Evolutionary conservation across 2,888 invertebrate species (phyloP).

Genomic region (Electrophaes corylata): DNA sequence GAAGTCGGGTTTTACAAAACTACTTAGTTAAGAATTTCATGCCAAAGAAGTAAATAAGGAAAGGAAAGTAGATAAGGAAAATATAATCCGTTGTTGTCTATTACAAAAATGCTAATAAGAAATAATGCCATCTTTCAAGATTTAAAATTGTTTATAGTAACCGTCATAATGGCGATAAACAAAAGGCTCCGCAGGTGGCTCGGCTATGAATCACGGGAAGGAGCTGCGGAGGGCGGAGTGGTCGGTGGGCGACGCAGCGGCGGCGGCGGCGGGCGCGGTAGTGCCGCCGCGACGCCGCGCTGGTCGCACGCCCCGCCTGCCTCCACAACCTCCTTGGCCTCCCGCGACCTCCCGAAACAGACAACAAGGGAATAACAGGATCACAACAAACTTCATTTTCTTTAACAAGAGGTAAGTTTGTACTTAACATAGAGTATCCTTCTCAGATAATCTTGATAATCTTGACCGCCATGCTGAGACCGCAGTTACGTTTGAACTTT

Average conservation of each 20-base stretch:
- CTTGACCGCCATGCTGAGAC: conserved; percentile 4
- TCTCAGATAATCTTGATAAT: conserved; percentile 16
- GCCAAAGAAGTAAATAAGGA: too few species aligned
- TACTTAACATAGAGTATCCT: conserved; percentile 13
- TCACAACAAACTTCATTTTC: conserved; percentile 39
- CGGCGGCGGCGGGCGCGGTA: conserved; percentile 67
- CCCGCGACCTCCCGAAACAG: conserved; percentile 36
- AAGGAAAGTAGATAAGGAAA: neutral
- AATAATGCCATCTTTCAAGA: conserved; percentile 23
- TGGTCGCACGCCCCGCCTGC: conserved; percentile 68
- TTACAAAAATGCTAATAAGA: neutral
- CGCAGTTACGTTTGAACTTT: conserved; percentile 25
- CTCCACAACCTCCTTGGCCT: conserved; percentile 47
- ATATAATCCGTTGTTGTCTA: neutral
- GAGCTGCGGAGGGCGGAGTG: conserved; percentile 44
- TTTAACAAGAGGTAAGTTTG: conserved; percentile 35
- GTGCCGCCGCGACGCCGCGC: conserved; percentile 69
- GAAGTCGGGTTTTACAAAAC: too few species aligned
- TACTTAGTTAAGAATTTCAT: neutral
- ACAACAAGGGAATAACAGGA: conserved; percentile 41
- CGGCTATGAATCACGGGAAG: conserved; percentile 67
- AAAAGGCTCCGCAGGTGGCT: conserved; percentile 82
- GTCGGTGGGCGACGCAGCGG: conserved; percentile 46
- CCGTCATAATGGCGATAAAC: conserved; percentile 63
- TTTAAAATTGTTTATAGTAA: conserved; percentile 59